Evolutionary conservation across 2,113 vertebrate species (phyloP).

Genomic region (Chroicocephalus ridibundus): DNA sequence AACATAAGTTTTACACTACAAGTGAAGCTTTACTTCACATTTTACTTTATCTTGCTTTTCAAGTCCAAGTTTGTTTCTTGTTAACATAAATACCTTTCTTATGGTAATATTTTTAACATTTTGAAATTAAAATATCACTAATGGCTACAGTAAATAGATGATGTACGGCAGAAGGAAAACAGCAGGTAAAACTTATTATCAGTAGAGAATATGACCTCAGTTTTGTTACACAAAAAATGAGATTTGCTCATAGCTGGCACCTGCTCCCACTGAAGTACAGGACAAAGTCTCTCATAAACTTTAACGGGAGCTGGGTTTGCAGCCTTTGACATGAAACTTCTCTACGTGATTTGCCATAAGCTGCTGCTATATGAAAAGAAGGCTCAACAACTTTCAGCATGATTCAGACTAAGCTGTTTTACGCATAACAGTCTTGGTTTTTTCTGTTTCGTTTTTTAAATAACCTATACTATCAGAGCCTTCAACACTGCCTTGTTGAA

Average conservation of each 20-base stretch:
- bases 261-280: background rate
- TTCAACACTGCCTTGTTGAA: slow-evolving; percentile 52
- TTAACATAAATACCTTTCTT: slow-evolving; percentile 62
- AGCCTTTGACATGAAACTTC: slow-evolving; percentile 4
- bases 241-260: slow-evolving; percentile 43
- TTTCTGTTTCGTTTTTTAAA: background rate
- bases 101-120: slow-evolving; percentile 26
- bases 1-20: slow-evolving; percentile 42
- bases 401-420: slow-evolving; percentile 51
- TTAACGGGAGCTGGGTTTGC: background rate
- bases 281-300: background rate
- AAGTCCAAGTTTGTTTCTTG: slow-evolving; percentile 50
- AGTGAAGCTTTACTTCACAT: slow-evolving; percentile 60
- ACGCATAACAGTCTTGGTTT: slow-evolving; percentile 12
- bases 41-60: slow-evolving; percentile 47
- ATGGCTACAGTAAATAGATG: slow-evolving; percentile 54
- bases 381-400: slow-evolving; percentile 46
- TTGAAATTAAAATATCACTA: slow-evolving; percentile 50
- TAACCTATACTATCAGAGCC: slow-evolving; percentile 22
- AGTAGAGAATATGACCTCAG: slow-evolving; percentile 31
- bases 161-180: slow-evolving; percentile 75
- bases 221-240: slow-evolving; percentile 55
- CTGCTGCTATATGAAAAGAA: slow-evolving; percentile 32
- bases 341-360: slow-evolving; percentile 39
- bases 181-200: slow-evolving; percentile 57